Evolutionary conservation across 1,140 invertebrate genomes (phyloP).

Genomic region (Bombus superbus): DNA sequence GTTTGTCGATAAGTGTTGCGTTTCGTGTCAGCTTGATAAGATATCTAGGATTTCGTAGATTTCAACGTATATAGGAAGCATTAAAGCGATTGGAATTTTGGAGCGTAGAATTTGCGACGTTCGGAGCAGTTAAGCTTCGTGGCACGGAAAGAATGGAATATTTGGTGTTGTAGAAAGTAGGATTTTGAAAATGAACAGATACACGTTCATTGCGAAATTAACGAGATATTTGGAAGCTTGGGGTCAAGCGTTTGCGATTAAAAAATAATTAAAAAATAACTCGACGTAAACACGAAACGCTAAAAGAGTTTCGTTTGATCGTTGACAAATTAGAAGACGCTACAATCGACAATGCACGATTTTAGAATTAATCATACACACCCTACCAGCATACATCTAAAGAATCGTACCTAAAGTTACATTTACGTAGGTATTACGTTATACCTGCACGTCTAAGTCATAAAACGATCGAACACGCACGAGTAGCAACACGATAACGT

Average conservation of each 20-base stretch:
- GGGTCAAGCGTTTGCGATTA: background rate
- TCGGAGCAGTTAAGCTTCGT: background rate
- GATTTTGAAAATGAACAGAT: background rate
- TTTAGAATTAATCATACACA: background rate
- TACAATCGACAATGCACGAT: background rate
- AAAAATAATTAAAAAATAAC: background rate
- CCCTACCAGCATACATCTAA: no score
- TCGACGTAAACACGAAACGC: background rate
- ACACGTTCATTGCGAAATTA: background rate
- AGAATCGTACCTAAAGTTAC: no score
- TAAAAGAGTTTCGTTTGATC: background rate
- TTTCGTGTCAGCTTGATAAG: conserved; percentile 4
- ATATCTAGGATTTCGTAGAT: background rate
- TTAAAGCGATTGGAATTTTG: background rate
- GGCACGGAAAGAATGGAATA: background rate
- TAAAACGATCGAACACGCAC: background rate
- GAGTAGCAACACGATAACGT: background rate
- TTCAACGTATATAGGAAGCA: background rate
- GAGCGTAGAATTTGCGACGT: no score
- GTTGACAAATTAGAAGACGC: background rate
- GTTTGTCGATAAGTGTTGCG: background rate
- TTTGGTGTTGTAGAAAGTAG: background rate
- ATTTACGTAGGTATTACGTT: background rate
- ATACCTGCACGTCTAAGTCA: no score
- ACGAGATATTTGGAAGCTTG: background rate